These are phyloP conservation scores for Chelon labrosus DNA, from an alignment of 2,797 vertebrate genomes.

Conservation along the genomic window DNA sequence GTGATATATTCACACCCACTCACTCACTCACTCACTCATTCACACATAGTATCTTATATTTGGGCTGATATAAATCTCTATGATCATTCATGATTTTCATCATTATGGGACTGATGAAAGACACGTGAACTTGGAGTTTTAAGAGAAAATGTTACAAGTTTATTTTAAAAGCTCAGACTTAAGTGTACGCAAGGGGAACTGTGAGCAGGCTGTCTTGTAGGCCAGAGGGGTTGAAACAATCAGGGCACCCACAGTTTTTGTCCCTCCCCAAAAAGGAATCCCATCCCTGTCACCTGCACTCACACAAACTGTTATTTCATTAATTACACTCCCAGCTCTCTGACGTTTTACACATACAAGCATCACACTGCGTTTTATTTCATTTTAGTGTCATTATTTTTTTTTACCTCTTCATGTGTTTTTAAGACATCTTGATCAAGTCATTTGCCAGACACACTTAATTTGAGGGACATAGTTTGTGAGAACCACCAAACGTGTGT, in stretches of 20 bases:
- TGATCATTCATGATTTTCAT: not conserved
- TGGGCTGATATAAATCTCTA: not conserved
- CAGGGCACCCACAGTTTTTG: not conserved
- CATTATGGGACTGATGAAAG: not conserved
- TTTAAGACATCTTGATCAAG: not conserved
- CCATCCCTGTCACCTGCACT: not conserved
- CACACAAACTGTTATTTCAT: not conserved
- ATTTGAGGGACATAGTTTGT: not conserved
- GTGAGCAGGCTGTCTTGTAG: slow-evolving; percentile 32
- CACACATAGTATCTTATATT: not conserved
- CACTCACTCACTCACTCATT: not conserved
- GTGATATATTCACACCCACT: not conserved
- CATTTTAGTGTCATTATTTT: not conserved
- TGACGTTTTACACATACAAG: not conserved
- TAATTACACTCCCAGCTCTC: slow-evolving; percentile 18
- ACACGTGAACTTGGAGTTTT: not conserved
- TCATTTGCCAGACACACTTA: not conserved
- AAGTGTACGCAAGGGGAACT: not conserved
- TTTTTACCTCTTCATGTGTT: not conserved
- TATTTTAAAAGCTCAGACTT: slow-evolving; percentile 10
- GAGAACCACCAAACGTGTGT: not conserved
- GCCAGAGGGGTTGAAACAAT: slow-evolving; percentile 5
- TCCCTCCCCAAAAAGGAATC: not conserved
- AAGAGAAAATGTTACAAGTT: not conserved
- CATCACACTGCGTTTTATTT: not conserved